Percentiles rank a stretch among this genome's conserved stretches.
phyloP scores from a whole-genome alignment of 2,888 invertebrate genomes.

The Sesia bembeciformis region DNA sequence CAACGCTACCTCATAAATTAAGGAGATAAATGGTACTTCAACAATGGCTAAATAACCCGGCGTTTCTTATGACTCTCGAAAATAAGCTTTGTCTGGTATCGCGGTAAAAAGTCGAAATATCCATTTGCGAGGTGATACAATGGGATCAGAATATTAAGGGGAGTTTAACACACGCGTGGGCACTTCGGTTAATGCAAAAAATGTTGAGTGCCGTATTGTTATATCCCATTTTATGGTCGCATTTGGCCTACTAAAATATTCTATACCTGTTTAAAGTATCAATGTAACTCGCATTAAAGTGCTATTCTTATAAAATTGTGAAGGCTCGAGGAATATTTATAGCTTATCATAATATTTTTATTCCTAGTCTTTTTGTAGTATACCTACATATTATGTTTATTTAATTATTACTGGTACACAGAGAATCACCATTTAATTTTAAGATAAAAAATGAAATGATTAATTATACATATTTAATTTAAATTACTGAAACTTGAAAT shows the following conservation, averaged over 20 bases:
- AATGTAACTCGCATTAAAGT: background rate
- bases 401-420: too few species aligned
- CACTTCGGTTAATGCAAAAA: conserved; percentile 44
- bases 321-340: background rate
- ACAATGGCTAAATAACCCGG: conserved; percentile 69
- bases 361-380: too few species aligned
- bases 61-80: conserved; percentile 59
- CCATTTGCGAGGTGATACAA: conserved; percentile 45
- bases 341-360: too few species aligned
- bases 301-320: background rate
- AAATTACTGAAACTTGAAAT: too few species aligned
- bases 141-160: conserved; percentile 48
- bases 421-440: too few species aligned
- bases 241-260: conserved; percentile 28
- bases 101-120: conserved; percentile 59
- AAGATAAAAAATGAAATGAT: too few species aligned
- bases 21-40: conserved; percentile 66
- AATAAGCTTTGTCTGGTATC: conserved; percentile 53
- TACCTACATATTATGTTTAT: too few species aligned
- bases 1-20: conserved; percentile 66
- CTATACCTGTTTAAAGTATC: conserved; percentile 11
- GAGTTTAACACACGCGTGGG: conserved; percentile 38
- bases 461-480: too few species aligned
- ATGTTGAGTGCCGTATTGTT: conserved; percentile 27
- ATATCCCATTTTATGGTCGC: conserved; percentile 36